Evolutionary conservation across 2,797 vertebrate genomes (phyloP).

Genomic region (Sphaeramia orbicularis): DNA sequence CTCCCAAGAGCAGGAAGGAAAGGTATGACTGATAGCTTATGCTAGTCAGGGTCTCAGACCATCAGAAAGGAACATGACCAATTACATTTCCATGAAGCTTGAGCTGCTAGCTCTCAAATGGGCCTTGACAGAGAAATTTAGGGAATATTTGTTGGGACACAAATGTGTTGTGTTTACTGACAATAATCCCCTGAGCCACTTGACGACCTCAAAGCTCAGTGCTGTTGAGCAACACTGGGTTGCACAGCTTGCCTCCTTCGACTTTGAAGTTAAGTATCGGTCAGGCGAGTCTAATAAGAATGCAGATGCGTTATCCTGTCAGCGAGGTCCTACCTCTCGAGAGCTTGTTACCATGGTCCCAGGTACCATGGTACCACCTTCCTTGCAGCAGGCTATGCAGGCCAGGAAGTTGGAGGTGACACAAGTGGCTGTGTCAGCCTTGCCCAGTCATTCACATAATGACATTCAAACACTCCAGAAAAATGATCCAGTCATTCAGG

Average conservation of each 20-base stretch:
- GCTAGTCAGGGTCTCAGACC: too few species aligned
- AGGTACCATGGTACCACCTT: not conserved
- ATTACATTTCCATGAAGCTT: too few species aligned
- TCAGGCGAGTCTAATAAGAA: not conserved
- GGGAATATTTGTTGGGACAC: too few species aligned
- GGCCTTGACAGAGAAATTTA: too few species aligned
- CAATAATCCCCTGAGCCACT: not conserved
- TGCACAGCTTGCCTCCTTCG: not conserved
- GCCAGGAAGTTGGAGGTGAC: not conserved
- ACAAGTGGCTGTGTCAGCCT: not conserved
- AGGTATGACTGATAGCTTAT: too few species aligned
- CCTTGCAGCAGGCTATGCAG: not conserved
- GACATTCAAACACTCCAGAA: too few species aligned
- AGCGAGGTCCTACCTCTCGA: not conserved
- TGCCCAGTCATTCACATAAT: not conserved
- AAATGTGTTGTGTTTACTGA: too few species aligned
- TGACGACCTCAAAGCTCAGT: not conserved
- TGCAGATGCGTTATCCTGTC: not conserved
- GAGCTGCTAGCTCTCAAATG: too few species aligned
- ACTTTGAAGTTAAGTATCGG: not conserved
- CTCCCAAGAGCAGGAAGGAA: too few species aligned
- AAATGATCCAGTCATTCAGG: too few species aligned
- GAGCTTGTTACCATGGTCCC: not conserved
- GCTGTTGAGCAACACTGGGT: not conserved
- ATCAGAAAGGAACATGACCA: too few species aligned